Evolutionary conservation across 2,113 vertebrate species (phyloP).

Genomic region (Nesogale talazaci): DNA sequence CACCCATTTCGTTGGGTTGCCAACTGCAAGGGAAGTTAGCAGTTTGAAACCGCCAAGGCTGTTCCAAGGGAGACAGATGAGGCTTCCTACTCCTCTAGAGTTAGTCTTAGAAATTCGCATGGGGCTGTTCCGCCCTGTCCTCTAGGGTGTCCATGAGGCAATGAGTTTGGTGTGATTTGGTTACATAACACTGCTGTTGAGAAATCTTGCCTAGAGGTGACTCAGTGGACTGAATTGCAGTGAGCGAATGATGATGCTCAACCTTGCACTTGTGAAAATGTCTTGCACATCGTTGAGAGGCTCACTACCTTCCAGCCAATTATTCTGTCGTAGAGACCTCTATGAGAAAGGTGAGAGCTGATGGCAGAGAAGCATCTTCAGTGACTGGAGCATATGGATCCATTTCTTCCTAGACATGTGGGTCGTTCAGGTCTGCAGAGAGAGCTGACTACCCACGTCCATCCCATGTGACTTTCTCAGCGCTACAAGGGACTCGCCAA

Average conservation of each 20-base stretch:
- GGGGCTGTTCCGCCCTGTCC: no score
- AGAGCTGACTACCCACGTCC: background rate
- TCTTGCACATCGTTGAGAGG: background rate
- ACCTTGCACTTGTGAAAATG: no score
- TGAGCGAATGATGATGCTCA: no score
- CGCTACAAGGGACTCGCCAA: background rate
- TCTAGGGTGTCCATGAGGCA: no score
- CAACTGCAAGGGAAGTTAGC: no score
- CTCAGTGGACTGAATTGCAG: background rate
- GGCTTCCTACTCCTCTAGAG: no score
- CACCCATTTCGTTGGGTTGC: no score
- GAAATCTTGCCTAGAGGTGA: background rate
- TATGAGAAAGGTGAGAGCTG: background rate
- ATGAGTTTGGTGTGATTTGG: no score
- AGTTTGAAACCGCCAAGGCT: no score
- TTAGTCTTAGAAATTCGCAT: no score
- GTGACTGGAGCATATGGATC: background rate
- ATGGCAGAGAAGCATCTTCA: background rate
- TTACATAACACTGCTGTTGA: background rate
- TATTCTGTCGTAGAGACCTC: background rate
- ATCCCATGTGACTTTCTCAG: background rate
- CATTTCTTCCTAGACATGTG: background rate
- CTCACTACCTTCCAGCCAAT: background rate
- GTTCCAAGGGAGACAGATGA: no score
- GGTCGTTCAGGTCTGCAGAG: background rate